phyloP scores from a whole-genome alignment of 2,113 vertebrate genomes.

The Lepisosteus osseus region DNA sequence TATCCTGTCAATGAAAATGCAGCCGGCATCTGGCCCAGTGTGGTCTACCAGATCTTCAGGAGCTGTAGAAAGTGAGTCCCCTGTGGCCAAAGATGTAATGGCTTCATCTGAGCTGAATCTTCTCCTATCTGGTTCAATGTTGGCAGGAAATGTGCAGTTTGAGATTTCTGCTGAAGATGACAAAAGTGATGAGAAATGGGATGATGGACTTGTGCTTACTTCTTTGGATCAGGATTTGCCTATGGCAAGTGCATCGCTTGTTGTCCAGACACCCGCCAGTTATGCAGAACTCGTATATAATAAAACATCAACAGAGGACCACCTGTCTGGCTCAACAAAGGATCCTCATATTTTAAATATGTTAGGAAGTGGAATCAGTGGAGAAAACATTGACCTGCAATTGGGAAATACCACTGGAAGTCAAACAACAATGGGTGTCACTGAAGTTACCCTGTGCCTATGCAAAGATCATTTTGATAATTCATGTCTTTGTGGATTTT shows the following conservation, averaged over 20 bases:
- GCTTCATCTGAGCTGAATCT: not conserved
- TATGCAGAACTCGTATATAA: not conserved
- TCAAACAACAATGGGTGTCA: constrained; percentile 23
- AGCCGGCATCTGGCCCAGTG: constrained; percentile 1
- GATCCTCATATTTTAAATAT: constrained; percentile 19
- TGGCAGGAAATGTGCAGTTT: not conserved
- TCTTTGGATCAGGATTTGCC: not conserved
- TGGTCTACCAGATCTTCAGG: constrained; percentile 10
- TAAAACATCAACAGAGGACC: not conserved
- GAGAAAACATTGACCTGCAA: constrained; percentile 19
- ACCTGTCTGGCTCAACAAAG: constrained; percentile 27
- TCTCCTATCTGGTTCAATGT: not conserved
- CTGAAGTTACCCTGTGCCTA: constrained; percentile 47
- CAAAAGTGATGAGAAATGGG: not conserved
- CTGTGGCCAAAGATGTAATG: not conserved
- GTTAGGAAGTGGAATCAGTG: constrained; percentile 12
- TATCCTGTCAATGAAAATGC: not conserved
- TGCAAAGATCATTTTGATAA: constrained; percentile 56
- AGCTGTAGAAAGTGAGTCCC: not conserved
- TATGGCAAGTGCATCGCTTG: not conserved
- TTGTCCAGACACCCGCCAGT: not conserved
- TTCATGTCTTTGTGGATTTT: constrained; percentile 68
- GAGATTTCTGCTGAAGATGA: not conserved
- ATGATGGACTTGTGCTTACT: not conserved
- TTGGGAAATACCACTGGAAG: constrained; percentile 18